Percentiles rank a stretch among this genome's conserved stretches.
These are phyloP conservation scores for Agonopterix alstromeriana DNA, from an alignment of 2,888 invertebrate genomes.

Conservation along the genomic window DNA sequence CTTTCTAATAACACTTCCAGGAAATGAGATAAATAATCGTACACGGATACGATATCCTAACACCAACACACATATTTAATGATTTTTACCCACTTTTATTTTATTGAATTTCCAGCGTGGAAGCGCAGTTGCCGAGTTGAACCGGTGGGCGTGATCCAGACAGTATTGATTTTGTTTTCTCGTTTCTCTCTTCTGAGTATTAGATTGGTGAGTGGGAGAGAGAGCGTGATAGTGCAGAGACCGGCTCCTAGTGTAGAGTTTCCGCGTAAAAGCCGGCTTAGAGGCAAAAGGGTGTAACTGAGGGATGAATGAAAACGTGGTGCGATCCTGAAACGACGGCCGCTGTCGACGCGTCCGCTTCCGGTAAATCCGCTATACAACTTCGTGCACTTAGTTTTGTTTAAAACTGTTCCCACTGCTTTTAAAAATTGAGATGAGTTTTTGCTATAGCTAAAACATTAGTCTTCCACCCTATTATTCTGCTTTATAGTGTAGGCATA, in stretches of 20 bases:
- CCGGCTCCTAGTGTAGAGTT: conserved; percentile 63
- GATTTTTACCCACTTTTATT: conserved; percentile 71
- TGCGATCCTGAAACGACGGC: conserved; percentile 73
- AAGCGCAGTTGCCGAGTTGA: conserved; percentile 71
- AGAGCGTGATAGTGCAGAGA: conserved; percentile 47
- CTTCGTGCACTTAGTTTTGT: conserved; percentile 67
- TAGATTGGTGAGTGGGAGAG: conserved; percentile 36
- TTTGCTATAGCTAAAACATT: not conserved
- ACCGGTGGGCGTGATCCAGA: conserved; percentile 71
- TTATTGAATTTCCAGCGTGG: conserved; percentile 71
- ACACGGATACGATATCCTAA: conserved; percentile 26
- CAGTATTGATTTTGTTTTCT: conserved; percentile 71
- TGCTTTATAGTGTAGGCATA: no score
- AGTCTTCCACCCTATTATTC: no score
- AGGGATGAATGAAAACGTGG: conserved; percentile 74
- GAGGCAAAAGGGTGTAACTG: conserved; percentile 53
- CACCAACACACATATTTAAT: conserved; percentile 56
- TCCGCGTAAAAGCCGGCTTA: conserved; percentile 55
- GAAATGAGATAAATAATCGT: conserved; percentile 12
- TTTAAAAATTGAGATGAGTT: conserved; percentile 15
- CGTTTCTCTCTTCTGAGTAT: conserved; percentile 44
- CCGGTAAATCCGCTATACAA: conserved; percentile 73
- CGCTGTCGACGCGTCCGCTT: conserved; percentile 71
- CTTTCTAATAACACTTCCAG: conserved; percentile 6
- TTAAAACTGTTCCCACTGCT: conserved; percentile 43